phyloP scores from a whole-genome alignment of 2,113 vertebrate genomes.

The Toxostoma redivivum region DNA sequence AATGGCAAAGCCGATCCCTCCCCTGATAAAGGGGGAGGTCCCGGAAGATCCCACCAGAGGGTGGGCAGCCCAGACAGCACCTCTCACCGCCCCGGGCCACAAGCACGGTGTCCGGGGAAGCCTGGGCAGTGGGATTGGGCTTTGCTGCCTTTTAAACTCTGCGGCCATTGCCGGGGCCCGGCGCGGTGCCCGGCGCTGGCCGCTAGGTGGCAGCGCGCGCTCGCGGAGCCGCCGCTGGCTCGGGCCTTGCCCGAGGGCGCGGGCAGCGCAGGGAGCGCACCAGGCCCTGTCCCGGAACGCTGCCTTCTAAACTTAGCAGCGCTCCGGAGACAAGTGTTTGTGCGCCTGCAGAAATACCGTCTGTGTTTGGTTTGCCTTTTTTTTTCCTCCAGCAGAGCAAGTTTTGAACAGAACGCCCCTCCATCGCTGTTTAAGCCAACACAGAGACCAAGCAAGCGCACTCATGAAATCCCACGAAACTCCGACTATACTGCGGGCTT shows the following conservation, averaged over 20 bases:
- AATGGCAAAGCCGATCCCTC: rapidly evolving
- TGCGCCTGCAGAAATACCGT: not conserved
- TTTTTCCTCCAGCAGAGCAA: no score
- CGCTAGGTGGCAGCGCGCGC: constrained; percentile 4
- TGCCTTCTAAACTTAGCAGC: rapidly evolving
- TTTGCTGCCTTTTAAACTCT: rapidly evolving
- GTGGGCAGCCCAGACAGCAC: not conserved
- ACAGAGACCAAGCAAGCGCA: not conserved
- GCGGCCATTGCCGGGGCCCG: no score
- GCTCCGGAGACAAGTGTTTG: rapidly evolving
- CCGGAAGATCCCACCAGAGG: rapidly evolving
- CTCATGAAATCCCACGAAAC: rapidly evolving
- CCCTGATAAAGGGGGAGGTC: rapidly evolving
- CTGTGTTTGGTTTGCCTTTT: no score
- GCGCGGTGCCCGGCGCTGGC: not conserved
- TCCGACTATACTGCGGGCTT: rapidly evolving
- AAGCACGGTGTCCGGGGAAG: not conserved
- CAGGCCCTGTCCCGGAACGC: rapidly evolving
- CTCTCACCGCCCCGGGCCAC: rapidly evolving
- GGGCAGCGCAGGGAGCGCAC: rapidly evolving
- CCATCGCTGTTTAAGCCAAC: rapidly evolving
- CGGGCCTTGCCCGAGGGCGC: not conserved
- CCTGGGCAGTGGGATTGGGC: no score
- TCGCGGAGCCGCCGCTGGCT: not conserved
- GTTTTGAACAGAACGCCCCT: not conserved